Conservation (phyloP, 2,888 invertebrate genomes). For the Himalopsyche anomala region DNA sequence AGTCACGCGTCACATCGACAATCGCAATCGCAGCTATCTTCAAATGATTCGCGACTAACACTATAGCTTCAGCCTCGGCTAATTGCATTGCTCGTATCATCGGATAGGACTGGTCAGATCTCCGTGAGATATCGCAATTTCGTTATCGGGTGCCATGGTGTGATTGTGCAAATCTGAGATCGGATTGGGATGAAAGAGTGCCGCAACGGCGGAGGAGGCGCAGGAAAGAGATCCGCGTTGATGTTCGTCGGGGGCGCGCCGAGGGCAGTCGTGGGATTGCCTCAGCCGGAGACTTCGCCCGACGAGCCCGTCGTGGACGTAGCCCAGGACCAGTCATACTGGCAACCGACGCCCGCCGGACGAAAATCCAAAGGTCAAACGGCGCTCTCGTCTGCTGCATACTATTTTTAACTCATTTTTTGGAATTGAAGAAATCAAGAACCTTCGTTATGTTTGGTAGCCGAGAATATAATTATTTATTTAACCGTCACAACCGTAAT, state of each 20-base stretch:
- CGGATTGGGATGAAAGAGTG: conserved; percentile 67
- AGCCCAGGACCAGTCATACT: conserved; percentile 75
- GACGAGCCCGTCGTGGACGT: conserved; percentile 75
- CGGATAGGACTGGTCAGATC: conserved; percentile 45
- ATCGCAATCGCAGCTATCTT: conserved; percentile 36
- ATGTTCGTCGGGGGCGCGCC: conserved; percentile 76
- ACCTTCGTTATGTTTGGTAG: no score
- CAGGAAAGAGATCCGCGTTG: conserved; percentile 75
- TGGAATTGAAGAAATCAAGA: no score
- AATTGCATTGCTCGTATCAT: not conserved
- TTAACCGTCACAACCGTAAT: no score
- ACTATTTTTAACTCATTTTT: no score
- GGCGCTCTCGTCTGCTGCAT: not conserved
- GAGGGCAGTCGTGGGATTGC: conserved; percentile 75
- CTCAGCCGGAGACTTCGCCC: conserved; percentile 74
- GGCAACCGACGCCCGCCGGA: conserved; percentile 70
- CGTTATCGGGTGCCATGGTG: not conserved
- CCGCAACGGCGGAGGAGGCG: conserved; percentile 74
- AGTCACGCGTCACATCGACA: conserved; percentile 19
- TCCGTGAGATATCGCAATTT: conserved; percentile 36
- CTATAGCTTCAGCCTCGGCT: not conserved
- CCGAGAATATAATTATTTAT: no score
- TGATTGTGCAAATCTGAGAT: conserved; percentile 16
- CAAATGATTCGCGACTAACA: not conserved
- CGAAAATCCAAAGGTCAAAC: conserved; percentile 56